A percentile compares a stretch with the other conserved stretches of the same genome.
Evolutionary conservation across 2,888 invertebrate genomes (phyloP).

Genomic region (Sisyra nigra): DNA sequence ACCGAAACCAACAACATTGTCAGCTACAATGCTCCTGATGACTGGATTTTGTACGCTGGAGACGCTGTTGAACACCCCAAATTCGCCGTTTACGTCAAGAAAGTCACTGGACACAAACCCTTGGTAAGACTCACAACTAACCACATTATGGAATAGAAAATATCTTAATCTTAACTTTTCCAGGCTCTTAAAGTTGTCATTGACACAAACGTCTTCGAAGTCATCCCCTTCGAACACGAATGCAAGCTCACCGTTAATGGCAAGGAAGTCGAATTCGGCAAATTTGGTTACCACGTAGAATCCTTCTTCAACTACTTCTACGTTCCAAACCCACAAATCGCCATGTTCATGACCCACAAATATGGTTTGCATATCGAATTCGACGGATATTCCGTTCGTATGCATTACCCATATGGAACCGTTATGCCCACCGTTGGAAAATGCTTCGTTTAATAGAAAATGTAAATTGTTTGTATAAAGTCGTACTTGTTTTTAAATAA

Average conservation of each 20-base stretch:
- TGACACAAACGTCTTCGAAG: slow-evolving; percentile 16
- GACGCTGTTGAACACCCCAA: slow-evolving; percentile 17
- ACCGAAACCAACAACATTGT: slow-evolving; percentile 16
- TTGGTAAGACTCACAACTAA: slow-evolving; percentile 6
- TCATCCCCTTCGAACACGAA: slow-evolving; percentile 15
- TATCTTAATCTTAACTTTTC: slow-evolving; percentile 8
- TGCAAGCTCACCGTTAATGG: slow-evolving; percentile 15
- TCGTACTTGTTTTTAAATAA: no score
- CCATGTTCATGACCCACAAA: slow-evolving; percentile 14
- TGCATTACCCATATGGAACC: slow-evolving; percentile 12
- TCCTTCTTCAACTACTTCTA: slow-evolving; percentile 16
- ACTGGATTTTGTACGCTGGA: slow-evolving; percentile 23
- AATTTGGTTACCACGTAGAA: slow-evolving; percentile 12
- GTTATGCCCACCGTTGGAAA: not conserved
- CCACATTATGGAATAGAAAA: not conserved
- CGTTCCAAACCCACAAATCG: slow-evolving; percentile 13
- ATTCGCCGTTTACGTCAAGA: slow-evolving; percentile 22
- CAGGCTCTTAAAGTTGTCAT: slow-evolving; percentile 18
- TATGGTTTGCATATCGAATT: slow-evolving; percentile 16
- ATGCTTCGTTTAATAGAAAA: no score
- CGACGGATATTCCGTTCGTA: slow-evolving; percentile 14
- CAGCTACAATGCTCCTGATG: slow-evolving; percentile 14
- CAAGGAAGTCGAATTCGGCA: slow-evolving; percentile 13
- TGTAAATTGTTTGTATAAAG: no score
- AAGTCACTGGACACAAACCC: slow-evolving; percentile 12